phyloP scores from a whole-genome alignment of 2,797 vertebrate species.

The Syndactyla subalaris region DNA sequence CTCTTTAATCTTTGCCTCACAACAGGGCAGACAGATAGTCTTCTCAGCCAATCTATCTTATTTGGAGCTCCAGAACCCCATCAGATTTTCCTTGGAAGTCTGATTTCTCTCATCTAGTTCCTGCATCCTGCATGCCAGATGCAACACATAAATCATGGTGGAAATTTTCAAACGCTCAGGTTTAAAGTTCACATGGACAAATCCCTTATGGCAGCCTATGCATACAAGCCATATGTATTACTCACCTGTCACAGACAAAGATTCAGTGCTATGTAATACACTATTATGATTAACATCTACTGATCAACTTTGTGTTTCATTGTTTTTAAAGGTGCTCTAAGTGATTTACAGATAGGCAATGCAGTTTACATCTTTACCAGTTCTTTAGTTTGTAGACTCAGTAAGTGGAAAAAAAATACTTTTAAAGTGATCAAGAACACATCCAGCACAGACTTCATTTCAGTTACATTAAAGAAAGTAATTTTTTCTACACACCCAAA shows the following conservation, averaged over 20 bases:
- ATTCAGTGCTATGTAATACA: not conserved
- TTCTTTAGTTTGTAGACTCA: not conserved
- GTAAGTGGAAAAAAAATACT: not conserved
- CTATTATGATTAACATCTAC: not conserved
- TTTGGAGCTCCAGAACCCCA: not conserved
- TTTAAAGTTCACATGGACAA: not conserved
- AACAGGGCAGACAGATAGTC: not conserved
- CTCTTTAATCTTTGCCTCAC: not conserved
- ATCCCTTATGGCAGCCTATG: not conserved
- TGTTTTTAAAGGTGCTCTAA: not conserved
- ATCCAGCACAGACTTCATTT: not conserved
- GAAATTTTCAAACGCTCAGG: not conserved
- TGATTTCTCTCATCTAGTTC: not conserved
- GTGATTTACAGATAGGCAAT: not conserved
- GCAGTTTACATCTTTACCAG: not conserved
- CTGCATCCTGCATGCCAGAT: not conserved
- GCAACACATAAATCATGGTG: not conserved
- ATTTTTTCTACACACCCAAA: not conserved
- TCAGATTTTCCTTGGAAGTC: conserved; percentile 20
- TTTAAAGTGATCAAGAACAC: not conserved
- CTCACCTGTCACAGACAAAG: not conserved
- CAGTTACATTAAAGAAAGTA: not conserved
- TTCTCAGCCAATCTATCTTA: not conserved
- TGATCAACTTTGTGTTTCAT: not conserved
- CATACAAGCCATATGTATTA: not conserved